Evolutionary conservation across 2,888 invertebrate species (phyloP), one percentile per base, ranked within the genome.

Genomic region (Nomada hirtipes): DNA sequence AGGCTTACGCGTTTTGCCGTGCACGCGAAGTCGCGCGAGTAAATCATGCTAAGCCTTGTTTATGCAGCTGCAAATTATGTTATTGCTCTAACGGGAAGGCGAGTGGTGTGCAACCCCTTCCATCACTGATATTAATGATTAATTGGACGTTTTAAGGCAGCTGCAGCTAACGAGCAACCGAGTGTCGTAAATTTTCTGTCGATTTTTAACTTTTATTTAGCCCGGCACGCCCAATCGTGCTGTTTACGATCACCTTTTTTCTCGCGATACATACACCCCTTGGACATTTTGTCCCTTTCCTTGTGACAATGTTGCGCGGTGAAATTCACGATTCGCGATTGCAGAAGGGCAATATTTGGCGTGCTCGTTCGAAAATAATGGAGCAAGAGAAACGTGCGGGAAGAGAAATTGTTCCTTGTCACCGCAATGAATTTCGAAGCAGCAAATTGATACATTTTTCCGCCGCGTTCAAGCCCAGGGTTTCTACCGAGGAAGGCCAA

Each of bases 41-140:
- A 92, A 92, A 92, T 92, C 91, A 92, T 90, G 60, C 87, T 89
- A 87, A 90, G 89, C 89, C 89, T 90, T 91, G 91, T 90, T 92
- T 92, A 92, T 90, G 89, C 90, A 88, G 88, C 91, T 90, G 90
- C 90, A 87, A 91, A 90, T 92, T 91, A 89, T 89, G 89, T 90
- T 91, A 91, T 91, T 91, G 91, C 90, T 90, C 87, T 86, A 86
- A 83, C 84, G 65, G 71, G 76, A 79, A 72, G 64, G 52, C 23
- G 26, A 70, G 70, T 53, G 50, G 59, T 52, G 44, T 15, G 55
- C 67, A 29, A 44, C 42, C 20, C 60, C 75, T 44, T 44, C 42
- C 29, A 9, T 47, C 79, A 64, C 20, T 36, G 69, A 79, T 82
- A 71, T 85, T 82, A 82, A 85, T 87, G 86, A 86, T 86, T 87